These are phyloP conservation scores for Protobothrops mucrosquamatus DNA, from an alignment of 2,113 vertebrate species.

Conservation along the genomic window DNA sequence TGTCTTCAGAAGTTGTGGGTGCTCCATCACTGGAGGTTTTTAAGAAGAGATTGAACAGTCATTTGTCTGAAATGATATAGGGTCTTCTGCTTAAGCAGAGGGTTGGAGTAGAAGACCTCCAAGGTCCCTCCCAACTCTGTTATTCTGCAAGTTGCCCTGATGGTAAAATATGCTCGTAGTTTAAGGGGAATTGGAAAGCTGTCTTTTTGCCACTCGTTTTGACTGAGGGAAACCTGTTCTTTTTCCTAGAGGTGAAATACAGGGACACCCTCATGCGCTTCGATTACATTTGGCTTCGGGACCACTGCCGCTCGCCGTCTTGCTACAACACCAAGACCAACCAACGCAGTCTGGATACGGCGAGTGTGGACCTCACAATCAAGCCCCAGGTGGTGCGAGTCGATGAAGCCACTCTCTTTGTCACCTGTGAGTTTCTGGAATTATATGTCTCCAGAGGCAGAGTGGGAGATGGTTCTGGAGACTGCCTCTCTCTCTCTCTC, in stretches of 20 bases:
- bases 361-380: constrained; percentile 81
- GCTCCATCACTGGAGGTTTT: no score
- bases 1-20: no score
- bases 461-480: not conserved
- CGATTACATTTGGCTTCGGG: constrained; percentile 90
- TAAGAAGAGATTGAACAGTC: no score
- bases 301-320: constrained; percentile 85
- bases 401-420: constrained; percentile 74
- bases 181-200: not conserved
- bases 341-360: constrained; percentile 88
- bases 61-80: no score
- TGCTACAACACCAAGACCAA: constrained; percentile 84
- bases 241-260: constrained; percentile 73
- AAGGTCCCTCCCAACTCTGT: no score
- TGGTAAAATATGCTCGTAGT: not conserved
- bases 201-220: not conserved
- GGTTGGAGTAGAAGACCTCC: no score
- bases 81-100: no score
- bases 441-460: fast-evolving
- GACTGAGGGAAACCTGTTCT: not conserved
- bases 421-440: constrained; percentile 80
- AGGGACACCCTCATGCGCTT: constrained; percentile 74
- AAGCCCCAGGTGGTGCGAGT: constrained; percentile 71
- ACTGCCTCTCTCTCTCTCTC: not conserved
- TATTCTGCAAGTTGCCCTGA: no score